Percentiles rank a stretch among this genome's conserved stretches.
These are phyloP conservation scores for Coronaproctus castanopsis DNA, from an alignment of 2,888 invertebrate genomes.

Conservation along the genomic window DNA sequence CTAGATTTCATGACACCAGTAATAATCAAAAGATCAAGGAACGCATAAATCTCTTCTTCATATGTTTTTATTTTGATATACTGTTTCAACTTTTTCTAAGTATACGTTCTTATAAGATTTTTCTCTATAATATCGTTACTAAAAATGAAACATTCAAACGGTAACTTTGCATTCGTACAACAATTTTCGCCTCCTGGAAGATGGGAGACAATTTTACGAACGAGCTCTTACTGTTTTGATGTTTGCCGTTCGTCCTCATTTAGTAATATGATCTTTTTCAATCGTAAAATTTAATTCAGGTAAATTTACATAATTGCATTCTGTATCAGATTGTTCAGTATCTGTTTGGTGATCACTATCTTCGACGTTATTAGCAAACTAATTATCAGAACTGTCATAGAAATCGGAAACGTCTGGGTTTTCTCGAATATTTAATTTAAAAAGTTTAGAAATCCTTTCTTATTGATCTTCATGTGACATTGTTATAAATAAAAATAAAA, in stretches of 20 bases:
- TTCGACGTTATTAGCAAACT: neutral
- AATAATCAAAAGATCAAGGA: neutral
- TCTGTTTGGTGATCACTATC: neutral
- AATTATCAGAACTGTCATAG: neutral
- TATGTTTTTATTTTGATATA: neutral
- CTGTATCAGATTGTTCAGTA: neutral
- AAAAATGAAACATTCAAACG: neutral
- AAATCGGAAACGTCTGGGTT: neutral
- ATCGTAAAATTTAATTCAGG: neutral
- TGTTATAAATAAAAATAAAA: neutral
- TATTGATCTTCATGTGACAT: neutral
- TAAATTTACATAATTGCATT: neutral
- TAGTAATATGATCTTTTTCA: neutral
- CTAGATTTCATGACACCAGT: neutral
- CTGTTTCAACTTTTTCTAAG: neutral
- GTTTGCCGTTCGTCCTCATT: neutral
- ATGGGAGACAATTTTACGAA: too few relatives aligned
- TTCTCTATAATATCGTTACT: neutral
- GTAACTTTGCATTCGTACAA: neutral
- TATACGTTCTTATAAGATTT: neutral
- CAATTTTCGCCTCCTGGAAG: neutral
- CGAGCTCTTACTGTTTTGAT: neutral
- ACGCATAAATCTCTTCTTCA: neutral
- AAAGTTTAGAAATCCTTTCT: neutral
- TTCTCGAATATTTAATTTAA: neutral